Percentiles rank a stretch among this genome's conserved stretches.
Evolutionary conservation across 2,113 vertebrate species (phyloP).

Genomic region (Neodon shergylaensis): DNA sequence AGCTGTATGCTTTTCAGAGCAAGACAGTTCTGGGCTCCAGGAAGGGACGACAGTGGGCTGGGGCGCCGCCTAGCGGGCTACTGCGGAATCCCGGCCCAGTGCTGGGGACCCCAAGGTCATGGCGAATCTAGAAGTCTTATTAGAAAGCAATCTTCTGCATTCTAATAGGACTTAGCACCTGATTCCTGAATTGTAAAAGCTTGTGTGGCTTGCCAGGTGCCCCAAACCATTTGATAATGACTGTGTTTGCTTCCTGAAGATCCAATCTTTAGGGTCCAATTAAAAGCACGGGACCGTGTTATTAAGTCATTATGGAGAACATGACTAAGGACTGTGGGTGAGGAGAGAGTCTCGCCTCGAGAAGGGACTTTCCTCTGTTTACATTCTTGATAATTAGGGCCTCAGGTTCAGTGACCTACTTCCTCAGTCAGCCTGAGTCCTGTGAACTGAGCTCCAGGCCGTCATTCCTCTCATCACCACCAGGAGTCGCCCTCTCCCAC

Average conservation of each 20-base stretch:
- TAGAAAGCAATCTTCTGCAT: neutral
- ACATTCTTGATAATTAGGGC: neutral
- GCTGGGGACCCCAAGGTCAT: neutral
- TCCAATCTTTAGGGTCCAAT: neutral
- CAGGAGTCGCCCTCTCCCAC: constrained; percentile 39
- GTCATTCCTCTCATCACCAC: neutral
- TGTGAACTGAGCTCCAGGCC: neutral
- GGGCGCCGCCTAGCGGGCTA: neutral
- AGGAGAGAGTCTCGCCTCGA: neutral
- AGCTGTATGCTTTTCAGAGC: neutral
- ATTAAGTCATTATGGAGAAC: neutral
- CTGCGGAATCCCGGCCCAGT: neutral
- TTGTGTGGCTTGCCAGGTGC: neutral
- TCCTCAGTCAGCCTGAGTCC: neutral
- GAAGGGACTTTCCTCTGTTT: neutral
- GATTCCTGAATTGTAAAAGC: neutral
- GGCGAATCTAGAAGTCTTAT: neutral
- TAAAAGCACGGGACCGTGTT: neutral
- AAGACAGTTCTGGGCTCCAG: neutral
- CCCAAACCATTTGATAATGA: neutral
- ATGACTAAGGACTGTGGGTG: neutral
- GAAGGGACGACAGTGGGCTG: too few relatives aligned
- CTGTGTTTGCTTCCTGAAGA: neutral
- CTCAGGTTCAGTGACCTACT: neutral
- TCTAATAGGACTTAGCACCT: neutral